Evolutionary conservation across 2,888 invertebrate species (phyloP).

Genomic region (Cephalotes varians): DNA sequence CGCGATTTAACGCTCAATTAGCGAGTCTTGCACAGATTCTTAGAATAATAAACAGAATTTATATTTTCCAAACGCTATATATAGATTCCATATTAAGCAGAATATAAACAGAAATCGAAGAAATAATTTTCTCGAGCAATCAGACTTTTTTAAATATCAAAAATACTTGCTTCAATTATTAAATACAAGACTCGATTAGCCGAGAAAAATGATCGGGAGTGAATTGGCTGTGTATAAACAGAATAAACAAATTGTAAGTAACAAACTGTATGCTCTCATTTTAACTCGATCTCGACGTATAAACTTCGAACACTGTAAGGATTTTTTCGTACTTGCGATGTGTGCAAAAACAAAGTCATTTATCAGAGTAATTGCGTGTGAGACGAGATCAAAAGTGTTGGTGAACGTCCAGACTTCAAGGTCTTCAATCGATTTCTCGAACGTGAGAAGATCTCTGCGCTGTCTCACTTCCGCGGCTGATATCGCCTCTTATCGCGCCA

Average conservation of each 20-base stretch:
- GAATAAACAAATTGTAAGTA: neutral
- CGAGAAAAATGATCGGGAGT: neutral
- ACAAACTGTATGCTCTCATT: neutral
- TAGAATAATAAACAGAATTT: neutral
- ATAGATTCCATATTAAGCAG: neutral
- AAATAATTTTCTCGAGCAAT: neutral
- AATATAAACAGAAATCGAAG: neutral
- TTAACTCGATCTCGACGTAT: conserved; percentile 1
- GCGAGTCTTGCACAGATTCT: neutral
- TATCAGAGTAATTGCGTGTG: neutral
- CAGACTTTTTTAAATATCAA: neutral
- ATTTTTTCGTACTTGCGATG: neutral
- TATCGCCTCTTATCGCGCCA: conserved; percentile 27
- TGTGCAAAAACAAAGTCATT: conserved; percentile 22
- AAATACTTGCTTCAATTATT: neutral
- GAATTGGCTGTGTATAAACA: neutral
- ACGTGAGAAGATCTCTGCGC: conserved; percentile 30
- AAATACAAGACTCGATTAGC: neutral
- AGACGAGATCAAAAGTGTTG: conserved; percentile 10
- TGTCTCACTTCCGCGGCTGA: neutral
- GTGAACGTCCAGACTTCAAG: conserved; percentile 22
- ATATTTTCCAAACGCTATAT: neutral
- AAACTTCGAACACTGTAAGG: neutral
- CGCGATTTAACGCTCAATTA: neutral
- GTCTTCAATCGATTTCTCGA: conserved; percentile 36